phyloP scores from a whole-genome alignment of 2,797 vertebrate species.

The Notoglanidium macrostoma region DNA sequence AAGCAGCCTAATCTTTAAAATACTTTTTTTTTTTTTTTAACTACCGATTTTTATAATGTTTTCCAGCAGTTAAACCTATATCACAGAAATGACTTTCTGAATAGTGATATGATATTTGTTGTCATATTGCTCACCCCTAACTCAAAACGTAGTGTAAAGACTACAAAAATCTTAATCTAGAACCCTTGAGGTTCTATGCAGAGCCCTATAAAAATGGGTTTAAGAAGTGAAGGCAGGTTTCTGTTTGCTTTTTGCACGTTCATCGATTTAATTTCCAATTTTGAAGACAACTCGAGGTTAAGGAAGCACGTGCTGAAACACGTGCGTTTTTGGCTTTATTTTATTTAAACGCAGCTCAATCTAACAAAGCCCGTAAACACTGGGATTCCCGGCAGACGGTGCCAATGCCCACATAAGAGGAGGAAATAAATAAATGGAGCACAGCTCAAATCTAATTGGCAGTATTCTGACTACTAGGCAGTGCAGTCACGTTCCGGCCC shows the following conservation, averaged over 20 bases:
- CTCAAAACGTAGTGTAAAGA: too few species aligned
- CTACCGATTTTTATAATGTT: too few species aligned
- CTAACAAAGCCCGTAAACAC: not conserved
- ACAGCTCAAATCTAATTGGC: slow-evolving; percentile 31
- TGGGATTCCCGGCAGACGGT: not conserved
- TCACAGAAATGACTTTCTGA: not conserved
- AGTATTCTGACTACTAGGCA: slow-evolving; percentile 26
- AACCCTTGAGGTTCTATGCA: not conserved
- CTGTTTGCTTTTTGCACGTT: not conserved
- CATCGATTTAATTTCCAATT: not conserved
- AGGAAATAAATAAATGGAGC: slow-evolving; percentile 24
- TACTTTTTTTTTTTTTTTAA: too few species aligned
- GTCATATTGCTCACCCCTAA: not conserved
- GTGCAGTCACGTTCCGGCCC: slow-evolving; percentile 30
- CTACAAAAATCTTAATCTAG: not conserved
- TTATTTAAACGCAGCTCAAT: not conserved
- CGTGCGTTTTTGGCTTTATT: not conserved
- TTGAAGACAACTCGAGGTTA: not conserved
- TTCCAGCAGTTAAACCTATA: not conserved
- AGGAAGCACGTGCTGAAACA: not conserved
- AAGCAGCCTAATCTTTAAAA: not conserved
- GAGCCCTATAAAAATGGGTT: not conserved
- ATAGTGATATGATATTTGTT: not conserved
- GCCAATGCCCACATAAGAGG: slow-evolving; percentile 1
- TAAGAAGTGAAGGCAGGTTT: not conserved